Percentiles rank a stretch among this genome's conserved stretches.
phyloP scores from a whole-genome alignment of 2,888 invertebrate species.

The Orchesella flavescens region DNA sequence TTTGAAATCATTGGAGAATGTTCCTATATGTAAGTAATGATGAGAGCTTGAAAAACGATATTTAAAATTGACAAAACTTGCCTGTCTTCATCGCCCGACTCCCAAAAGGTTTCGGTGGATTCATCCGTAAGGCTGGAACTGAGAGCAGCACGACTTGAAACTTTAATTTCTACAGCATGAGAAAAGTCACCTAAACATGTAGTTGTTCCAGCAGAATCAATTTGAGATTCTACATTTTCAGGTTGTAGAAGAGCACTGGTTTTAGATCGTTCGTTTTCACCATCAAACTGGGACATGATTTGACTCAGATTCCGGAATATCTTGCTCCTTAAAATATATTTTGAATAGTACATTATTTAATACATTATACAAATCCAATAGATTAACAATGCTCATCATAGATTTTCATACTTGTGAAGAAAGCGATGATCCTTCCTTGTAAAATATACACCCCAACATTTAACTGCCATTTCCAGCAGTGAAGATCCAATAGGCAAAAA shows the following conservation, averaged over 20 bases:
- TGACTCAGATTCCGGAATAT: conserved; percentile 97
- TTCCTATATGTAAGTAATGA: too few species aligned
- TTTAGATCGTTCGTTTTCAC: conserved; percentile 78
- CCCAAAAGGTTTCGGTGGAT: conserved; percentile 99
- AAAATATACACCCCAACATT: conserved; percentile 94
- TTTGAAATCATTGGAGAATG: not conserved
- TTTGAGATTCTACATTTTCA: conserved; percentile 41
- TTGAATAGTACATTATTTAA: too few species aligned
- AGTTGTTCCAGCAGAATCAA: conserved; percentile 54
- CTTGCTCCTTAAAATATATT: conserved; percentile 80
- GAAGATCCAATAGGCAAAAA: conserved; percentile 90
- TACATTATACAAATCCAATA: not conserved
- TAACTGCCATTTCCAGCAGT: conserved; percentile 90
- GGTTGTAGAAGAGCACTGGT: conserved; percentile 51
- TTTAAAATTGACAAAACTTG: conserved; percentile 19
- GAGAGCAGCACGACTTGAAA: conserved; percentile 95
- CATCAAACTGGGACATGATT: conserved; percentile 93
- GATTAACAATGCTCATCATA: not conserved
- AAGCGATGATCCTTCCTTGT: conserved; percentile 92
- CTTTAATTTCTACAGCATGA: conserved; percentile 84
- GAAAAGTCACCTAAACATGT: conserved; percentile 80
- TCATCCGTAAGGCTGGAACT: conserved; percentile 92
- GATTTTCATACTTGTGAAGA: conserved; percentile 79
- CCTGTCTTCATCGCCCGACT: conserved; percentile 95
- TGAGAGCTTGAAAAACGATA: conserved; percentile 21